Evolutionary conservation across 2,113 vertebrate genomes (phyloP).

Genomic region (Microtus richardsoni): DNA sequence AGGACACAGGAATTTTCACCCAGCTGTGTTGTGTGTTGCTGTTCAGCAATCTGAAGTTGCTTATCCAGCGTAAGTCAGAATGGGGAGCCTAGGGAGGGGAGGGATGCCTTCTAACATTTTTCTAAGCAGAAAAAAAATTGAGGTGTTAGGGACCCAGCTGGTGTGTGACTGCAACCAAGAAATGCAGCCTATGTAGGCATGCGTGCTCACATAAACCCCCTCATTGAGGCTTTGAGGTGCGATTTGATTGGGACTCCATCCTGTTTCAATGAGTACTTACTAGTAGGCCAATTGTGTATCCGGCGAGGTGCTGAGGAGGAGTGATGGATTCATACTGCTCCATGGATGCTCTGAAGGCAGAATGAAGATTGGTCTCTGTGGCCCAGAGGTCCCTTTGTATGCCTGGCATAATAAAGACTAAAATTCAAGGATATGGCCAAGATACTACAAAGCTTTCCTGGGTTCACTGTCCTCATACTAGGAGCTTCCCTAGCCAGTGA

Average conservation of each 20-base stretch:
- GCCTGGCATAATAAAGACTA: background rate
- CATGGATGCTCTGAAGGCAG: background rate
- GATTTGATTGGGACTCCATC: background rate
- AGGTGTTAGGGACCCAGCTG: slow-evolving; percentile 79
- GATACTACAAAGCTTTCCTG: background rate
- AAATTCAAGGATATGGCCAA: background rate
- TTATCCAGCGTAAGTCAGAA: slow-evolving; percentile 80
- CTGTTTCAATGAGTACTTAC: fast-evolving
- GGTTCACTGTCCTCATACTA: background rate
- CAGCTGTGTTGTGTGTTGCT: slow-evolving; percentile 81
- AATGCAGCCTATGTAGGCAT: slow-evolving; percentile 13
- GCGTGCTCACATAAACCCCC: background rate
- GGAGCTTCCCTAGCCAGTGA: too few species aligned
- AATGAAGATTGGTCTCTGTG: background rate
- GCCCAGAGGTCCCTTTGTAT: background rate
- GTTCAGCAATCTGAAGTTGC: slow-evolving; percentile 81
- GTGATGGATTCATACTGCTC: background rate
- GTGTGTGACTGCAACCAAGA: slow-evolving; percentile 52
- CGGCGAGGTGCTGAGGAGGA: background rate
- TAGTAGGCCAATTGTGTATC: background rate
- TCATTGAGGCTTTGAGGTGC: background rate
- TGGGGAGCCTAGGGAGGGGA: slow-evolving; percentile 57
- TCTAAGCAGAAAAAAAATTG: slow-evolving; percentile 69
- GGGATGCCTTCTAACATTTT: slow-evolving; percentile 56
- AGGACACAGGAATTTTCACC: slow-evolving; percentile 77